Base-by-base conservation (phyloP, 2,888 invertebrate genomes). In the Macrophya annulata region DNA sequence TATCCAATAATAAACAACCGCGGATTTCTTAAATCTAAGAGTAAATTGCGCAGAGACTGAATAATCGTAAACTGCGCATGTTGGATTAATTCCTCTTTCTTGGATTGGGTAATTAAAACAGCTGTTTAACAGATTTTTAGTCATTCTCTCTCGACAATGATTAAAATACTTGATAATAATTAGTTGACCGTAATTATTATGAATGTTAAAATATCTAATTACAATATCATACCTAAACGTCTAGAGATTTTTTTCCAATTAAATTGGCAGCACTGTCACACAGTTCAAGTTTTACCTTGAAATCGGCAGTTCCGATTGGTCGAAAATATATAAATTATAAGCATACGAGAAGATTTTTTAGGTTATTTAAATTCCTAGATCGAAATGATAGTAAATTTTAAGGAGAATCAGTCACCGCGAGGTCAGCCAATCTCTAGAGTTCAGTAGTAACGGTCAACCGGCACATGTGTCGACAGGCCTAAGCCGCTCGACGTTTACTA, bases 401-500 rank as follows among this genome's bases (percentile, higher is more conserved):
- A 77, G 77, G 55, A 4, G 77, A 77, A 77, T 1, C 51, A 37
- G 31, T 51, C 77, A 4, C 37, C 51, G 77, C 37, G 55, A 77
- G 77, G 48, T 51, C 77, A 31, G 77, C 12, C 77, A 55, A 55
- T 77, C 55, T 31, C 51, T 55, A 51, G 55, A 77, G 77, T 77
- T 77, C 77, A 77, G 77, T 77, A 77, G 77, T 77, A 77, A 17
- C 77, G 77, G 55, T 77, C 77, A 77, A 77, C 55, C 55, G 77
- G 55, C 31, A 55, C 31, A 55, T 51, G 17, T 31, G 77, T 51
- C 77, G 55, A 45, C 45, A 45, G 72, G 43, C 45, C 31, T 25
- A 37, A 71, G 6, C 62, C 9, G 62, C n/a, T 17, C 55, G 55
- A n/a, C n/a, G 55, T 55, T 45, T 45, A 74, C 21, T 21, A 45